phyloP scores from a whole-genome alignment of 2,888 invertebrate genomes.

The Megastigmus dorsalis region DNA sequence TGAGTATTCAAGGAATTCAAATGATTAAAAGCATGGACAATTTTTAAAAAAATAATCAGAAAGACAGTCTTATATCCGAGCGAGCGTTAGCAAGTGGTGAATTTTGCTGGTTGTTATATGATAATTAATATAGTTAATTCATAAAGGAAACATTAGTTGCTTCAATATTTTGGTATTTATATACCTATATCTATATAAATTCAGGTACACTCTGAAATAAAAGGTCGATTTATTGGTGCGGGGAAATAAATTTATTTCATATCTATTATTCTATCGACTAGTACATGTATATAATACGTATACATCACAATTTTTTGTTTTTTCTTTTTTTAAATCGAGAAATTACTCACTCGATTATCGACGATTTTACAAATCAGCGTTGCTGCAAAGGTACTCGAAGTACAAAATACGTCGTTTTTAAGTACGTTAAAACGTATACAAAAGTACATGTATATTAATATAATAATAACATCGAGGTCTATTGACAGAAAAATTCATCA shows the following conservation, averaged over 20 bases:
- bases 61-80: too few relatives aligned
- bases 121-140: too few relatives aligned
- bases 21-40: too few relatives aligned
- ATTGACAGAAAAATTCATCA: slow-evolving; percentile 8
- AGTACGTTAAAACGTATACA: slow-evolving; percentile 46
- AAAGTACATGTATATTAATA: slow-evolving; percentile 44
- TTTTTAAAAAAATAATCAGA: too few relatives aligned
- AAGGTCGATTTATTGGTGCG: too few relatives aligned
- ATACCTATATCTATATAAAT: too few relatives aligned
- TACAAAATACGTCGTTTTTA: slow-evolving; percentile 44
- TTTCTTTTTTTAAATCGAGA: slow-evolving; percentile 6
- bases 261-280: slow-evolving; percentile 51
- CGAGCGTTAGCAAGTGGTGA: too few relatives aligned
- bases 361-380: slow-evolving; percentile 33
- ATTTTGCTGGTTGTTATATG: too few relatives aligned
- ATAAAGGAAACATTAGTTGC: too few relatives aligned
- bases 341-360: slow-evolving; percentile 10
- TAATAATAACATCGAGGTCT: slow-evolving; percentile 31
- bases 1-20: too few relatives aligned
- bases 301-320: slow-evolving; percentile 58
- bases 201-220: too few relatives aligned
- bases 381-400: slow-evolving; percentile 30
- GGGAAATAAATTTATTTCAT: slow-evolving; percentile 44
- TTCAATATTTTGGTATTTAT: too few relatives aligned
- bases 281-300: slow-evolving; percentile 61